Evolutionary conservation across 2,888 invertebrate species (phyloP).

Genomic region (Auanema freiburgensis): DNA sequence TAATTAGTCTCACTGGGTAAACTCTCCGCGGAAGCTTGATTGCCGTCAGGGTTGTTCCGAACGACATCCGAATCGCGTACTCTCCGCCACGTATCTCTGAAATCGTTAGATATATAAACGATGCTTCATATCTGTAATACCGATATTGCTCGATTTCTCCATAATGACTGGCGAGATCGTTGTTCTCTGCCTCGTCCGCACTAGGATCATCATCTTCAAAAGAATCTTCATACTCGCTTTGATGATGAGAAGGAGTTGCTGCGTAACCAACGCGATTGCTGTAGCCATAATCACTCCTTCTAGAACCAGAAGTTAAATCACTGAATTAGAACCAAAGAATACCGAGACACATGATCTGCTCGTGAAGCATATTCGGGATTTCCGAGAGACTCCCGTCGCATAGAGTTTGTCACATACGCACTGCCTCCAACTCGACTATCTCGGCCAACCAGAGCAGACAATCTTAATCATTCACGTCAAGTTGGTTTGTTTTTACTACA

Average conservation of each 20-base stretch:
- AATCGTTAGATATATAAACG: too few relatives aligned
- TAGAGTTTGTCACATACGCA: slow-evolving; percentile 25
- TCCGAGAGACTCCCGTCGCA: slow-evolving; percentile 25
- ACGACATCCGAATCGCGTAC: slow-evolving; percentile 36
- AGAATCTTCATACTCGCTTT: slow-evolving; percentile 33
- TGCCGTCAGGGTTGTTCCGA: neutral
- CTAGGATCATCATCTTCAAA: slow-evolving; percentile 20
- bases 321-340: neutral
- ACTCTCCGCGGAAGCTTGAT: slow-evolving; percentile 5
- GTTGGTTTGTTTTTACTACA: neutral
- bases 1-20: slow-evolving; percentile 23
- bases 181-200: slow-evolving; percentile 19
- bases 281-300: too few relatives aligned
- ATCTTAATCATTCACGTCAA: slow-evolving; percentile 5
- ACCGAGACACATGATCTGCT: neutral
- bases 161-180: slow-evolving; percentile 44
- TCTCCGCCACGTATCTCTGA: slow-evolving; percentile 43
- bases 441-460: slow-evolving; percentile 42
- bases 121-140: slow-evolving; percentile 5
- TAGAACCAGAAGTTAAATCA: neutral
- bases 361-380: neutral
- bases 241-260: too few relatives aligned
- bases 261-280: too few relatives aligned
- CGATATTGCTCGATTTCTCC: slow-evolving; percentile 40
- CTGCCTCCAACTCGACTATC: slow-evolving; percentile 28